Percentiles rank a stretch among this genome's conserved stretches.
phyloP scores from a whole-genome alignment of 2,888 invertebrate species.

The Gastracanthus pulcherrimus region DNA sequence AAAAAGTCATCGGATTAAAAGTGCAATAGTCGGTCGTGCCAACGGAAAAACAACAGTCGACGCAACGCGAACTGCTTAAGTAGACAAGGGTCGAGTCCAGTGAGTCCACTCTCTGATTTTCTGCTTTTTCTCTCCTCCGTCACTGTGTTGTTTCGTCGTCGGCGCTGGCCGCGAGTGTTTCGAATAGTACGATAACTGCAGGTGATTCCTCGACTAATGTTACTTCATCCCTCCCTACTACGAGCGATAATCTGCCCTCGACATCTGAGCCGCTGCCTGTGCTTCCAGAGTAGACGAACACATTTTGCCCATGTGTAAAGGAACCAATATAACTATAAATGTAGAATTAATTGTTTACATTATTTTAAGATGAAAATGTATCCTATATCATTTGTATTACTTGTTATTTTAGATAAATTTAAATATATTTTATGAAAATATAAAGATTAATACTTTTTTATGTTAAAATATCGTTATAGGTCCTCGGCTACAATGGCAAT shows the following conservation, averaged over 20 bases:
- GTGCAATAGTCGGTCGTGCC: background rate
- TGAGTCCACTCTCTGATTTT: background rate
- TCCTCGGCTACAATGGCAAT: too few relatives aligned
- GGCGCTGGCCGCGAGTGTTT: background rate
- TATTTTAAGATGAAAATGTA: too few relatives aligned
- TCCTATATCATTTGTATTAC: too few relatives aligned
- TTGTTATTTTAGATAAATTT: too few relatives aligned
- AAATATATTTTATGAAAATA: too few relatives aligned
- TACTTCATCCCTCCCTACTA: constrained; percentile 26
- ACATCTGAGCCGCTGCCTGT: constrained; percentile 7
- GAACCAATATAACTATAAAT: too few relatives aligned
- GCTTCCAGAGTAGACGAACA: constrained; percentile 21
- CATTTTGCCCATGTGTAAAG: background rate
- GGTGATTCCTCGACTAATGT: constrained; percentile 42
- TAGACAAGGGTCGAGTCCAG: constrained; percentile 1
- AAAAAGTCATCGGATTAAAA: constrained; percentile 9
- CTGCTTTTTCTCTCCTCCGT: background rate
- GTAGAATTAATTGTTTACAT: too few relatives aligned
- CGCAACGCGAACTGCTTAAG: background rate
- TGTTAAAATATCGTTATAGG: too few relatives aligned
- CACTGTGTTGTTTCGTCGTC: background rate
- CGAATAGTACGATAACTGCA: background rate
- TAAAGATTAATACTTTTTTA: too few relatives aligned
- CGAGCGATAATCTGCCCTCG: constrained; percentile 48
- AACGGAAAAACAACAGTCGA: background rate